phyloP scores from a whole-genome alignment of 1,140 invertebrate genomes.

The Metaphire vulgaris region DNA sequence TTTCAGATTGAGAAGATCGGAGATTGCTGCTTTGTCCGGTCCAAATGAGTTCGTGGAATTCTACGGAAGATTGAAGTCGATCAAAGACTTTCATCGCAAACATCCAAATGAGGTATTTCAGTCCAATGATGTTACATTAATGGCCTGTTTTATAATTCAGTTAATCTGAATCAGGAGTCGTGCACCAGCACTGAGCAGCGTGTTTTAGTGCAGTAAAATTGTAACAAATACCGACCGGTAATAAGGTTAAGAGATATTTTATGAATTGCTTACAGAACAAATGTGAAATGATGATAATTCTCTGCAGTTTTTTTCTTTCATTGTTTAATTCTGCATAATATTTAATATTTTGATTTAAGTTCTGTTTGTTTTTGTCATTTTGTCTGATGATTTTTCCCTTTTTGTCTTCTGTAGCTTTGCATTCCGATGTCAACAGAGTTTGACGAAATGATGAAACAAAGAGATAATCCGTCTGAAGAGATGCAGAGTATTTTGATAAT shows the following conservation, averaged over 20 bases:
- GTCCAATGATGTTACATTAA: conserved; percentile 22
- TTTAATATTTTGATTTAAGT: too few relatives aligned
- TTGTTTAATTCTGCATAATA: too few relatives aligned
- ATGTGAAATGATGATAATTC: too few relatives aligned
- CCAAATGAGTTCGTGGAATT: conserved; percentile 98
- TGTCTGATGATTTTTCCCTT: conserved; percentile 25
- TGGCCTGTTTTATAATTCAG: too few relatives aligned
- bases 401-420: conserved; percentile 57
- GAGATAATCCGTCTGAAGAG: conserved; percentile 80
- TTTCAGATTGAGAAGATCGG: conserved; percentile 74
- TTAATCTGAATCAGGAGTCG: too few relatives aligned
- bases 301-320: too few relatives aligned
- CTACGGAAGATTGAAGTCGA: conserved; percentile 82
- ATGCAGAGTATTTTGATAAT: conserved; percentile 56
- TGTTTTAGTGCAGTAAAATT: too few relatives aligned
- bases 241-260: too few relatives aligned
- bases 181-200: too few relatives aligned
- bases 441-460: conserved; percentile 81
- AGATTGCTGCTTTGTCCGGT: conserved; percentile 86
- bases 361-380: too few relatives aligned
- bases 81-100: conserved; percentile 89
- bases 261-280: too few relatives aligned
- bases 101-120: conserved; percentile 82
- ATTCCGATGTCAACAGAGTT: conserved; percentile 95
- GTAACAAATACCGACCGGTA: conserved; percentile 57